Evolutionary conservation across 2,888 invertebrate genomes (phyloP).

Genomic region (Drosophila paracracens): DNA sequence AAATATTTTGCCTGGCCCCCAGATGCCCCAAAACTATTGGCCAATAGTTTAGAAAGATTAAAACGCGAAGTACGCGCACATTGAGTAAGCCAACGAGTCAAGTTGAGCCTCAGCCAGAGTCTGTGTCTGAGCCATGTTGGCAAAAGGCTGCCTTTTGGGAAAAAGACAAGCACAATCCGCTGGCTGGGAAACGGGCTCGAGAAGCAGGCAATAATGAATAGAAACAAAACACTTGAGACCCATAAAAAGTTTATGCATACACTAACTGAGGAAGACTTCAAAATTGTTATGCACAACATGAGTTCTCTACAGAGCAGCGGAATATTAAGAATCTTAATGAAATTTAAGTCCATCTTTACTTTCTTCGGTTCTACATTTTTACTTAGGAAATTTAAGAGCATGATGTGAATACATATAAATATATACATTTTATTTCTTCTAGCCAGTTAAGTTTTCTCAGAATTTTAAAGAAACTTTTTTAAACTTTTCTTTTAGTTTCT

Average conservation of each 20-base stretch:
- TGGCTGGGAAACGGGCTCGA: conserved; percentile 59
- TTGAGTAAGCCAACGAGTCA: conserved; percentile 56
- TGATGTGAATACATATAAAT: not conserved
- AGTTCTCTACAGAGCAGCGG: not conserved
- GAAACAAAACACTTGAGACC: conserved; percentile 12
- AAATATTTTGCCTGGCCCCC: conserved; percentile 29
- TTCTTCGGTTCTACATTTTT: not conserved
- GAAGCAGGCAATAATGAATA: conserved; percentile 33
- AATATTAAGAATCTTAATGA: not conserved
- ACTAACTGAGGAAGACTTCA: not conserved
- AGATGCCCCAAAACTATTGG: conserved; percentile 58
- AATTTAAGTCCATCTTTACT: not conserved
- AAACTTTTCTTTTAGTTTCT: not conserved
- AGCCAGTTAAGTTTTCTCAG: not conserved
- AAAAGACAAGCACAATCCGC: conserved; percentile 55
- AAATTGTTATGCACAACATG: not conserved
- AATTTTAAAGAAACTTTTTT: not conserved
- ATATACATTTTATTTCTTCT: not conserved
- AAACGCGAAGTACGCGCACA: conserved; percentile 64
- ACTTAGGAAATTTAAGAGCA: not conserved
- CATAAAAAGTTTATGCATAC: conserved; percentile 17
- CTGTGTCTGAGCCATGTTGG: not conserved
- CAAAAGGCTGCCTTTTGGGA: conserved; percentile 41
- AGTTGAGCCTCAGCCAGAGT: conserved; percentile 30
- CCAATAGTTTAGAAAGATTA: conserved; percentile 77